Evolutionary conservation across 2,888 invertebrate species (phyloP).

Genomic region (Minunthozetes semirufus): DNA sequence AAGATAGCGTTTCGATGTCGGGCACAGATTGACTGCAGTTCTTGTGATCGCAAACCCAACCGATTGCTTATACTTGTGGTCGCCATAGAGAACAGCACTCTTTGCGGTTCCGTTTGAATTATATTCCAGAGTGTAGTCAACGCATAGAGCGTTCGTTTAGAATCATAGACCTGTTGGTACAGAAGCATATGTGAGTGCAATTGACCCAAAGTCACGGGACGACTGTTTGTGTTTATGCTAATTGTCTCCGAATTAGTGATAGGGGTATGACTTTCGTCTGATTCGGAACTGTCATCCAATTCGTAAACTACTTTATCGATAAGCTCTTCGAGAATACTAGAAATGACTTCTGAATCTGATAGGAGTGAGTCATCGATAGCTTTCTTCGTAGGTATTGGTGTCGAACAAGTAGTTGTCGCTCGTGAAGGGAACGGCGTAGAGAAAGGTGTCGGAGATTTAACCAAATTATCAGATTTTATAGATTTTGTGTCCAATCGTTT

Average conservation of each 20-base stretch:
- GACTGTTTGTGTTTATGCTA: constrained; percentile 17
- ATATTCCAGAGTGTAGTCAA: constrained; percentile 66
- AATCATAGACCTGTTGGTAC: constrained; percentile 71
- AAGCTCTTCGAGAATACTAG: constrained; percentile 32
- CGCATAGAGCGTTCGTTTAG: constrained; percentile 64
- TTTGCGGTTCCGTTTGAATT: constrained; percentile 61
- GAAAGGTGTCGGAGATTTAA: constrained; percentile 25
- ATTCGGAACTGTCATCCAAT: constrained; percentile 30
- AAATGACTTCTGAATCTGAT: constrained; percentile 32
- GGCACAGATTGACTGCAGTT: constrained; percentile 55
- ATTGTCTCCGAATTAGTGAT: constrained; percentile 21
- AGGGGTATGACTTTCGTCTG: constrained; percentile 19
- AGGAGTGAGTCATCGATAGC: constrained; percentile 9
- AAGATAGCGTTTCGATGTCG: constrained; percentile 72
- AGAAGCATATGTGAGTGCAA: constrained; percentile 76
- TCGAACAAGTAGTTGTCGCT: constrained; percentile 24
- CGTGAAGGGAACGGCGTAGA: constrained; percentile 33
- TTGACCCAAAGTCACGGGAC: constrained; percentile 50
- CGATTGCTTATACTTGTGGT: constrained; percentile 63
- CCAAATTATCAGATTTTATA: constrained; percentile 2
- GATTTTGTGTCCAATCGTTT: constrained; percentile 35
- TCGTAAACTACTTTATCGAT: constrained; percentile 31
- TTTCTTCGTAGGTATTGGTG: constrained; percentile 4
- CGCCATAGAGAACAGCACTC: constrained; percentile 66
- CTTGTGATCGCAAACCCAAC: constrained; percentile 45